Evolutionary conservation across 2,797 vertebrate species (phyloP).

Genomic region (Pitangus sulphuratus): DNA sequence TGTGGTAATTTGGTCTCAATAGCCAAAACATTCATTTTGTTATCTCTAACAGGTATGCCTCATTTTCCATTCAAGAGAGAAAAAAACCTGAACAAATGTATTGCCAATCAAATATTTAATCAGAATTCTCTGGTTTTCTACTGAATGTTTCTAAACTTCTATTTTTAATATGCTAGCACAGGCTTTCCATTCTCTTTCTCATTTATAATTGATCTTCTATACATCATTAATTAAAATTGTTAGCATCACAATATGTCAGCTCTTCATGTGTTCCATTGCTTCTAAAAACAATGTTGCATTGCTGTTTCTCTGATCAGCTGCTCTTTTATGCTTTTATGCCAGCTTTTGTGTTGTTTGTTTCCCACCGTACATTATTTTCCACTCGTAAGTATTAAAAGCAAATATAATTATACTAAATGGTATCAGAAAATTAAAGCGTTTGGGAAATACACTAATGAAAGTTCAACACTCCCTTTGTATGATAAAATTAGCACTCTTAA

Average conservation of each 20-base stretch:
- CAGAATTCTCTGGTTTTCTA: not conserved
- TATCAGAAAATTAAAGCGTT: constrained; percentile 64
- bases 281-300: constrained; percentile 12
- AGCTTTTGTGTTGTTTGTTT: constrained; percentile 38
- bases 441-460: constrained; percentile 57
- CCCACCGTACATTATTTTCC: constrained; percentile 36
- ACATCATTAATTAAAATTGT: constrained; percentile 35
- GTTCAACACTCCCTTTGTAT: constrained; percentile 37
- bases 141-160: not conserved
- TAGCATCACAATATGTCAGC: constrained; percentile 54
- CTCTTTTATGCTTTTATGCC: constrained; percentile 22
- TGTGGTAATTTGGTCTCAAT: not conserved
- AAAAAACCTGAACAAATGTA: not conserved
- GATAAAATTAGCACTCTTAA: constrained; percentile 51
- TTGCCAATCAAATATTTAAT: not conserved
- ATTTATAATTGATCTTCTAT: constrained; percentile 25
- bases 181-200: constrained; percentile 7
- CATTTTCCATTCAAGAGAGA: not conserved
- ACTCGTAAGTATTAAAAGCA: constrained; percentile 33
- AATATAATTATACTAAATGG: constrained; percentile 36
- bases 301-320: constrained; percentile 22
- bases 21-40: not conserved
- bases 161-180: constrained; percentile 19
- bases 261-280: not conserved
- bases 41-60: not conserved